Base-by-base conservation (phyloP, 2,113 vertebrate species). In the Acrocephalus arundinaceus region DNA sequence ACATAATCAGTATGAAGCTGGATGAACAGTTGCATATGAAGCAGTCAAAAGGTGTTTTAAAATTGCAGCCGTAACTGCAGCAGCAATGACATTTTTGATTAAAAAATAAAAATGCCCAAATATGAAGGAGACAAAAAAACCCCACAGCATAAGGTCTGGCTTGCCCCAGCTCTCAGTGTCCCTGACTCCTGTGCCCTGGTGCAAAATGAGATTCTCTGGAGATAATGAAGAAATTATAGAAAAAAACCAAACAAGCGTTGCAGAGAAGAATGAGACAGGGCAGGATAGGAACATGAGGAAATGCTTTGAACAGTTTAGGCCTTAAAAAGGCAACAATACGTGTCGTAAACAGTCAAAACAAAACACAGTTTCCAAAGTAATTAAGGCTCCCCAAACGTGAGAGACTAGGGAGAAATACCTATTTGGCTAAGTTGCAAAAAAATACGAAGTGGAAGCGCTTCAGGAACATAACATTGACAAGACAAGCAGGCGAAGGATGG, bases 391-490 rank as follows among this genome's bases (percentile, higher is more conserved):
- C 89, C 72, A 88, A 89, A 97, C 1, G 7, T 77, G 83, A 94
- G 94, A 39, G 49, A 54, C 27, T 31, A 87, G 52, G 65, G 21
- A 97, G 68, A 96, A 97, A 97, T 87, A 95, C 89, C 91, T 96
- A 91, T 95, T 96, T 46, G 65, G 93, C 76, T 92, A 81, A 96
- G 90, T 72, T 51, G 91, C 48, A 91, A 94, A 96, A 97, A 94
- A 94, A 86, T 43, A 72, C 68, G 37, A 85, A 95, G 94, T 70
- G 59, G 91, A 91, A 96, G 77, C n/a, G 43, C 93, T 90, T 93
- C 91, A 84, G 90, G 46, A 93, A 74, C 45, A 28, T 43, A 92
- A 94, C 92, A 73, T 15, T 30, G 94, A 96, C 49, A 96, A 96
- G 96, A 94, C 15, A 91, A 89, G 84, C 80, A 54, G 89, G 73